These are phyloP conservation scores for Prosapia bicincta DNA, from an alignment of 2,888 invertebrate species.

Conservation along the genomic window DNA sequence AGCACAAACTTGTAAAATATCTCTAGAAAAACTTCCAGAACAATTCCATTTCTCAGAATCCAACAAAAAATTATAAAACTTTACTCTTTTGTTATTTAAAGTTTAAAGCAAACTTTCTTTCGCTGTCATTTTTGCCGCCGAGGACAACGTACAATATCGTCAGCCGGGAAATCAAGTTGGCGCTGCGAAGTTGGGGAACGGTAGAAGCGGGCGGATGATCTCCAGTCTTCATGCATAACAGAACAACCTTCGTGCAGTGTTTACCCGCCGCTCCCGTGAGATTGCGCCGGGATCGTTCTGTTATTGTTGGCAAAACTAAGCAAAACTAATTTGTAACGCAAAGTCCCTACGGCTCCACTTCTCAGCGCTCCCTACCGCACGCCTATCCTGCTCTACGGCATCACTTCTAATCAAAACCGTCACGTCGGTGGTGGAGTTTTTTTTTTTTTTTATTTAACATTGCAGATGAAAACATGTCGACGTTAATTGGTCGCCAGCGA, in stretches of 20 bases:
- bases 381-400: slow-evolving; percentile 43
- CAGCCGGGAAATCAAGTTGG: not conserved
- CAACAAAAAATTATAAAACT: too few species aligned
- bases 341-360: not conserved
- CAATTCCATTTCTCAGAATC: too few species aligned
- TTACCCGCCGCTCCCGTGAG: not conserved
- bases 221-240: not conserved
- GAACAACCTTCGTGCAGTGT: not conserved
- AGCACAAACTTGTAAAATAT: too few species aligned
- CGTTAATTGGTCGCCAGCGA: slow-evolving; percentile 13
- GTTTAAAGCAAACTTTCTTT: too few species aligned
- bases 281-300: slow-evolving; percentile 41
- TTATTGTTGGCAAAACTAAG: slow-evolving; percentile 32
- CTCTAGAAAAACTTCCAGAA: too few species aligned
- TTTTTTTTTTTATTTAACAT: slow-evolving; percentile 8
- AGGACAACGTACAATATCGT: too few species aligned
- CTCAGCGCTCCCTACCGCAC: not conserved
- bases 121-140: too few species aligned
- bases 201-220: not conserved
- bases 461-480: not conserved
- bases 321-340: slow-evolving; percentile 31
- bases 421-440: not conserved
- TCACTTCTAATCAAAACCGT: not conserved
- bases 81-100: too few species aligned
- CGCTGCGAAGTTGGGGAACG: not conserved